These are phyloP conservation scores for Oscheius sp. DNA, from an alignment of 2,888 invertebrate genomes.

Conservation along the genomic window DNA sequence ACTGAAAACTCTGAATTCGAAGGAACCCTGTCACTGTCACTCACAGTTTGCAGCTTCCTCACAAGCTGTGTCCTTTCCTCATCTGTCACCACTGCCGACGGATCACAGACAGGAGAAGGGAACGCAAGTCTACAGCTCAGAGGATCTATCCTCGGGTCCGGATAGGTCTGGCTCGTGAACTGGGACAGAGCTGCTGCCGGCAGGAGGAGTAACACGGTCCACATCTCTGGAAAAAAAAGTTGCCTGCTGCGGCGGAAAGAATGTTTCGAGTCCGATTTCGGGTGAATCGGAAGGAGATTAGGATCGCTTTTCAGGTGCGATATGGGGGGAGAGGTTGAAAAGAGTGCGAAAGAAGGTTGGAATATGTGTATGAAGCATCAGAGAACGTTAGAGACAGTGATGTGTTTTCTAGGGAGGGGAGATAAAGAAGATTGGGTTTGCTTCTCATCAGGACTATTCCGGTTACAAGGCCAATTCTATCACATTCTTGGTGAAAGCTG, in stretches of 20 bases:
- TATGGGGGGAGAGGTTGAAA: constrained; percentile 8
- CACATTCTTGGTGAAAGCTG: no score
- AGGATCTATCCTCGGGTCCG: constrained; percentile 67
- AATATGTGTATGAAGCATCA: no score
- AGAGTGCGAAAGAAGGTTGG: not conserved
- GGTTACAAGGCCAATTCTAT: no score
- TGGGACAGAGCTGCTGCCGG: constrained; percentile 47
- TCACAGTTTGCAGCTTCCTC: constrained; percentile 63
- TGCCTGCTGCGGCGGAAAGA: not conserved
- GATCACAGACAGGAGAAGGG: constrained; percentile 67
- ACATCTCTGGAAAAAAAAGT: not conserved
- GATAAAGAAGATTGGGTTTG: no score
- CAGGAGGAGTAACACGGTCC: constrained; percentile 30
- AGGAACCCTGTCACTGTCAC: not conserved
- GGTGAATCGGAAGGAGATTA: no score
- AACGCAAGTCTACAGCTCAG: constrained; percentile 58
- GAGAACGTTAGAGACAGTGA: no score
- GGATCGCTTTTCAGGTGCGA: no score
- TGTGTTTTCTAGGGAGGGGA: no score
- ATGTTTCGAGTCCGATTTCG: not conserved
- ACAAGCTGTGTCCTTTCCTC: constrained; percentile 65
- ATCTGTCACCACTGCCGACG: constrained; percentile 68
- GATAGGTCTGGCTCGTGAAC: constrained; percentile 70
- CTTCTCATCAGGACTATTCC: no score
- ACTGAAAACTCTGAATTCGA: constrained; percentile 41